A percentile compares a stretch with the other conserved stretches of the same genome.
These are phyloP conservation scores for Odontophorus gujanensis DNA, from an alignment of 2,113 vertebrate genomes.

Conservation along the genomic window DNA sequence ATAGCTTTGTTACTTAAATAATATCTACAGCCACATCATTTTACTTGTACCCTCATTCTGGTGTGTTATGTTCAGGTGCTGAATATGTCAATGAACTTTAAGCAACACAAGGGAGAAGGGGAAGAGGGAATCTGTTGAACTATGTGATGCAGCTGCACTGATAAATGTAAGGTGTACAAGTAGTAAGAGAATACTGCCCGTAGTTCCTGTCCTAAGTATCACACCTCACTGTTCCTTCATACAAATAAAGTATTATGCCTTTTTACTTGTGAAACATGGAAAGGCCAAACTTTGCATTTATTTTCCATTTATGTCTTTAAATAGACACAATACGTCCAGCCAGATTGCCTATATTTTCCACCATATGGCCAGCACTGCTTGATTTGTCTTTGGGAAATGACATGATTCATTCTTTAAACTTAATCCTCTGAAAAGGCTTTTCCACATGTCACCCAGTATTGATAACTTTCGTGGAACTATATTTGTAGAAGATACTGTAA, in stretches of 20 bases:
- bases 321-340: slow-evolving; percentile 21
- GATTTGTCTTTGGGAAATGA: slow-evolving; percentile 33
- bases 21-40: neutral
- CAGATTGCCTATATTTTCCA: slow-evolving; percentile 55
- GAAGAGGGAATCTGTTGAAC: neutral
- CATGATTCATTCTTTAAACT: slow-evolving; percentile 18
- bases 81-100: neutral
- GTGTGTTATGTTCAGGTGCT: neutral
- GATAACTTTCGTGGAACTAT: neutral
- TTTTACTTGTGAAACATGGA: slow-evolving; percentile 7
- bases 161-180: neutral
- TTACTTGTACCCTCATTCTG: neutral
- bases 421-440: neutral
- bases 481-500: neutral
- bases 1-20: neutral
- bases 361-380: neutral
- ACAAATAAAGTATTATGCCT: neutral
- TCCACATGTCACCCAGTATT: neutral
- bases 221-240: neutral
- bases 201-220: neutral
- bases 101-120: neutral
- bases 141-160: neutral
- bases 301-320: slow-evolving; percentile 52
- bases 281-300: slow-evolving; percentile 32
- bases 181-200: neutral